A percentile compares a stretch with the other conserved stretches of the same genome.
phyloP scores from a whole-genome alignment of 2,888 invertebrate genomes.

The Erebia palarica region DNA sequence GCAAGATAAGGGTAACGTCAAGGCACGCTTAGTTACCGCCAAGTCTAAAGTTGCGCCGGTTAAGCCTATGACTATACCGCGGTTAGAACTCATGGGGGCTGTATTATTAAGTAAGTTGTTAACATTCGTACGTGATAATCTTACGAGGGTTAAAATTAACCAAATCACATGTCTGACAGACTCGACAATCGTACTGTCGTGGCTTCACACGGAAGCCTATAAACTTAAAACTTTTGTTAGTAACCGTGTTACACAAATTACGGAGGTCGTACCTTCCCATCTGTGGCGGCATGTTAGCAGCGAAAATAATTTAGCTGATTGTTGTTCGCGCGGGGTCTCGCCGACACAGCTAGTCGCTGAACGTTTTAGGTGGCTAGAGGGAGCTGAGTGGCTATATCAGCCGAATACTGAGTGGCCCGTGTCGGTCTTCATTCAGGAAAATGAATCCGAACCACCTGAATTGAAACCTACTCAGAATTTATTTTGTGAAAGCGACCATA shows the following conservation, averaged over 20 bases:
- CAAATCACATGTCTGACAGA: neutral
- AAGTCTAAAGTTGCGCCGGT: constrained; percentile 2
- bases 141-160: neutral
- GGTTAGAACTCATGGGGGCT: constrained; percentile 2
- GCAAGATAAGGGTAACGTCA: neutral
- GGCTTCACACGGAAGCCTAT: constrained; percentile 1
- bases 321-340: neutral
- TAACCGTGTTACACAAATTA: constrained; percentile 8
- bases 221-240: neutral
- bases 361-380: neutral
- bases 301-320: neutral
- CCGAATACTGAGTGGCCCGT: neutral
- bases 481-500: neutral
- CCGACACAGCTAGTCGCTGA: neutral
- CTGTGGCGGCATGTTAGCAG: neutral
- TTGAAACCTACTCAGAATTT: neutral
- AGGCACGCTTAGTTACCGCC: neutral
- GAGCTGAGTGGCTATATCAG: neutral
- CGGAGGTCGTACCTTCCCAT: constrained; percentile 1
- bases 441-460: neutral
- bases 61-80: neutral
- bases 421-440: neutral
- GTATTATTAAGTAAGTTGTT: neutral
- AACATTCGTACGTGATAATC: neutral
- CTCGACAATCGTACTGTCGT: constrained; percentile 5